Evolutionary conservation across 2,888 invertebrate species (phyloP), one percentile per base, ranked within the genome.

Genomic region (Macaria notata): DNA sequence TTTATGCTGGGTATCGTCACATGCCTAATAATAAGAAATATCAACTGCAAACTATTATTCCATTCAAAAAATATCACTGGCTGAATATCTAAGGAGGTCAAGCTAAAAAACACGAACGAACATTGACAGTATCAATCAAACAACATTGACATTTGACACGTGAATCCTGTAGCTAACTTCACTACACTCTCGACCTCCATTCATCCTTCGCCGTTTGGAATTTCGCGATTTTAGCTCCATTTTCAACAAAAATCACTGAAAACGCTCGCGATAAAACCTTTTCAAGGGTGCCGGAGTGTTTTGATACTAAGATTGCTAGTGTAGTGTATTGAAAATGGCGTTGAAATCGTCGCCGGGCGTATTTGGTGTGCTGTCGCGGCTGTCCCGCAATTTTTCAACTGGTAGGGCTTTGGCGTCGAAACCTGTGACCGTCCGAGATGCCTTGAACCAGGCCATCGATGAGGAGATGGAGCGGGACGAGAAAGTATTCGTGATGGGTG

Each of bases 401-500:
- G 84, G 87, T 41, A 83, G 79, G 56, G 81, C 78, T 71, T 67
- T 86, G 46, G 77, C 85, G 9, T 75, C 86, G 2, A 94, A 94
- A 76, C 93, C 96, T 92, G 93, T 99, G 94, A 98, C 97, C 4
- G 98, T 99, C 3, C 93, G 99, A 79, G 99, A 99, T 94, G 99
- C 99, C 56, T 91, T 99, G 54, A 99, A 99, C 89, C 93, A 95
- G 59, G 99, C 99, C 0, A 92, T 99, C 79, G 99, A 99, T 82
- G 99, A 99, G 81, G 99, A 99, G 92, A 96, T 99, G 94, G 95
- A 95, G 72, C 93, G 95, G 61, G 99, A 99, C 82, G 98, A 98
- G 38, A 93, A 93, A 60, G 98, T 98, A 0, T 98, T 98, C 81
- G 79, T 98, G 44, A 75, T 99, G 63, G 99, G 99, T 43, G 99